phyloP scores from a whole-genome alignment of 2,888 invertebrate species.

The Norana najaformis region DNA sequence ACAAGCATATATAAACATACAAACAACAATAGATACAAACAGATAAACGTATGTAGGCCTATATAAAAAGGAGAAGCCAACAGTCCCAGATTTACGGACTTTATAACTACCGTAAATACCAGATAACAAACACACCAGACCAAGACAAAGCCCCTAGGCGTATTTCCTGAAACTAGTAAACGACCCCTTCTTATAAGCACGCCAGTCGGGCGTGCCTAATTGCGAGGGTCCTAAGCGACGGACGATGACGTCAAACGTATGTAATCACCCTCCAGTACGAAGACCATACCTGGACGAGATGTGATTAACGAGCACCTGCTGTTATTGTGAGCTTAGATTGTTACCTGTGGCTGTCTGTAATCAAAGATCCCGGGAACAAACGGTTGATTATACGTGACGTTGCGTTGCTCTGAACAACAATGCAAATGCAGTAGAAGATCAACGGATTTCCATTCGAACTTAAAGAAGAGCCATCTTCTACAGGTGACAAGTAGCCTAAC shows the following conservation, averaged over 20 bases:
- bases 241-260: slow-evolving; percentile 7
- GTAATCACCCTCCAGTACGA: background rate
- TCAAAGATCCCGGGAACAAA: background rate
- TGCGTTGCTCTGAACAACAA: background rate
- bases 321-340: background rate
- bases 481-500: too few species aligned
- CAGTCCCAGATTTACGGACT: too few species aligned
- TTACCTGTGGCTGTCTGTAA: background rate
- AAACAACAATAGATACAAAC: too few species aligned
- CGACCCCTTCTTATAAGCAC: background rate
- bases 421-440: too few species aligned
- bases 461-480: too few species aligned
- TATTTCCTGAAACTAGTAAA: background rate
- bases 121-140: too few species aligned
- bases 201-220: background rate
- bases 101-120: too few species aligned
- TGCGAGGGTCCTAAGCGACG: background rate
- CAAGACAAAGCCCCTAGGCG: background rate
- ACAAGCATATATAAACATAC: too few species aligned
- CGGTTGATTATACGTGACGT: background rate
- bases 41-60: too few species aligned
- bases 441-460: too few species aligned
- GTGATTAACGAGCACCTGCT: background rate
- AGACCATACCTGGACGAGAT: background rate
- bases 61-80: too few species aligned